Evolutionary conservation across 2,888 invertebrate genomes (phyloP).

Genomic region (Mythimna vitellina): DNA sequence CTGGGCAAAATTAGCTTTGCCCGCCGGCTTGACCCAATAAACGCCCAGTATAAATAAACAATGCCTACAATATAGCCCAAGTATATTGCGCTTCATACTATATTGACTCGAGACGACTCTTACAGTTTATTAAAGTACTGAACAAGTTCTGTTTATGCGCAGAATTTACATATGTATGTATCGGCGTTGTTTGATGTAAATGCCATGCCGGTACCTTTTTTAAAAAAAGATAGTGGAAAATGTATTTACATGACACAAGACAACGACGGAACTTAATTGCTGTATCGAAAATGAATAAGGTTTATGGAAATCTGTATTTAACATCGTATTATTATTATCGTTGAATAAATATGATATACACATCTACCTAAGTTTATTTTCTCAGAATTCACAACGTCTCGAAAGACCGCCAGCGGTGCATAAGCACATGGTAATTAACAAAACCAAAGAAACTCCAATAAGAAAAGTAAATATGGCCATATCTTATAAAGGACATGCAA

Average conservation of each 20-base stretch:
- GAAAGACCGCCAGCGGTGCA: constrained; percentile 24
- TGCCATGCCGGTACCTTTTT: constrained; percentile 21
- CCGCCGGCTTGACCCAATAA: constrained; percentile 66
- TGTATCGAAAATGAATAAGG: constrained; percentile 24
- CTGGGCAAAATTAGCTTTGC: constrained; percentile 54
- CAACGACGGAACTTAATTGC: constrained; percentile 24
- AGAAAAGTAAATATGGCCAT: constrained; percentile 52
- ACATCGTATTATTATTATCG: constrained; percentile 14
- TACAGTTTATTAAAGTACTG: constrained; percentile 27
- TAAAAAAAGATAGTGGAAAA: constrained; percentile 17
- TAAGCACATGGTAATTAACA: constrained; percentile 46
- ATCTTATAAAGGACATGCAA: constrained; percentile 48
- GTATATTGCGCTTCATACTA: constrained; percentile 43
- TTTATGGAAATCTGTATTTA: not conserved
- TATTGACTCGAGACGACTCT: constrained; percentile 40
- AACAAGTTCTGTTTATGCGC: constrained; percentile 43
- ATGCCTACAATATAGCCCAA: constrained; percentile 41
- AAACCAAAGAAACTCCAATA: constrained; percentile 55
- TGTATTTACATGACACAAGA: constrained; percentile 20
- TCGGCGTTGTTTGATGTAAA: constrained; percentile 30
- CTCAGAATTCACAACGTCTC: constrained; percentile 50
- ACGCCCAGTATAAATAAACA: constrained; percentile 64
- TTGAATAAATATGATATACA: constrained; percentile 1
- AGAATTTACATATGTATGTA: constrained; percentile 43
- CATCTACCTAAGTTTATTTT: constrained; percentile 26